Evolutionary conservation across 2,113 vertebrate species (phyloP).

Genomic region (Podocnemis expansa): DNA sequence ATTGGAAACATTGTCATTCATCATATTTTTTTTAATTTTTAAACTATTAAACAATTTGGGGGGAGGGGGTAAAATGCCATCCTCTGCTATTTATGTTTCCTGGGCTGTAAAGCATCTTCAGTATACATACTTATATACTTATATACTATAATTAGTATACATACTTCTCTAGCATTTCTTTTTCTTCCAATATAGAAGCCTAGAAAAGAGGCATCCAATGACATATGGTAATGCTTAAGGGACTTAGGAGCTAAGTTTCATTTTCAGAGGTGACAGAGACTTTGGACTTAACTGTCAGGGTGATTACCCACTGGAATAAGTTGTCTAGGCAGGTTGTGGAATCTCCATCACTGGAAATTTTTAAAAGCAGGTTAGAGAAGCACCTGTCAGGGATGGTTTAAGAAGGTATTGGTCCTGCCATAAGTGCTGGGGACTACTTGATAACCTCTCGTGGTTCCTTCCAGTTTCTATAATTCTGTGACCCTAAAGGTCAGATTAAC

Average conservation of each 20-base stretch:
- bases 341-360: too few species aligned
- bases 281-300: too few species aligned
- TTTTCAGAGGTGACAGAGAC: neutral
- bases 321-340: too few species aligned
- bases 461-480: too few species aligned
- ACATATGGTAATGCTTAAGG: neutral
- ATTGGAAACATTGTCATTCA: neutral
- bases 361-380: too few species aligned
- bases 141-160: neutral
- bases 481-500: neutral
- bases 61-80: neutral
- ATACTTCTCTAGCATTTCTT: neutral
- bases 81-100: neutral
- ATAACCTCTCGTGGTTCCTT: too few species aligned
- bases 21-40: neutral
- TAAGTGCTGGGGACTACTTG: too few species aligned
- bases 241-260: neutral
- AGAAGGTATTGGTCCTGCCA: too few species aligned
- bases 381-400: too few species aligned
- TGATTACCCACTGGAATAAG: too few species aligned
- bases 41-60: neutral
- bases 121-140: too few species aligned
- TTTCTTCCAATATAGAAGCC: neutral
- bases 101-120: neutral
- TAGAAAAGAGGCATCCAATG: neutral